These are phyloP conservation scores for Drosophila pseudotakahashii DNA, from an alignment of 2,888 invertebrate species.

Conservation along the genomic window DNA sequence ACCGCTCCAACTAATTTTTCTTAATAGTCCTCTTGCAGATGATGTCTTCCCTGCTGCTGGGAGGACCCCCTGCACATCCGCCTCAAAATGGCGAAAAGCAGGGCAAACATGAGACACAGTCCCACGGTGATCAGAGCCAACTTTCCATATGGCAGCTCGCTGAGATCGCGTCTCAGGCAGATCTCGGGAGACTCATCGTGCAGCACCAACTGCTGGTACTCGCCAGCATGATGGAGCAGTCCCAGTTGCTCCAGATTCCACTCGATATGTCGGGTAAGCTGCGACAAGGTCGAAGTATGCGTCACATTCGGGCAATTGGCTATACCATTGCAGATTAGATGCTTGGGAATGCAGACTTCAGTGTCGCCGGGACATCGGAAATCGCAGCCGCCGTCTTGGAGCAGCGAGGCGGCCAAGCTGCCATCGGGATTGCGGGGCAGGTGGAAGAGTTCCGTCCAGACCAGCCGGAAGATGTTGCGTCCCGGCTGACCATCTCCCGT, in stretches of 20 bases:
- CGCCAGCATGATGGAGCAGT: constrained; percentile 84
- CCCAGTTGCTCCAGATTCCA: constrained; percentile 87
- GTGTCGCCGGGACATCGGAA: constrained; percentile 94
- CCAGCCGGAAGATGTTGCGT: constrained; percentile 93
- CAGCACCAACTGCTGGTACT: constrained; percentile 85
- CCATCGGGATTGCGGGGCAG: constrained; percentile 93
- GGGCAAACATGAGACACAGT: constrained; percentile 79
- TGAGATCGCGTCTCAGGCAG: constrained; percentile 86
- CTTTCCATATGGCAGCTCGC: constrained; percentile 82
- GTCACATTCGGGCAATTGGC: constrained; percentile 93
- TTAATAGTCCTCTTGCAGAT: constrained; percentile 71
- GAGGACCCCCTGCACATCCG: constrained; percentile 80
- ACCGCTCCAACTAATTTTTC: constrained; percentile 15
- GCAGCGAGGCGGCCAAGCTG: constrained; percentile 90
- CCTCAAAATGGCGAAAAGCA: constrained; percentile 82
- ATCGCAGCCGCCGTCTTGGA: constrained; percentile 91
- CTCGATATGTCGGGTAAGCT: constrained; percentile 86
- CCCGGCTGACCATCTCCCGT: constrained; percentile 92
- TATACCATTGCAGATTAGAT: constrained; percentile 94
- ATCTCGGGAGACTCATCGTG: constrained; percentile 92
- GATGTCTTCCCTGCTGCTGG: constrained; percentile 61
- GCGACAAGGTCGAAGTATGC: constrained; percentile 83
- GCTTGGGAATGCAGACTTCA: constrained; percentile 92
- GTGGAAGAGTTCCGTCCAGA: constrained; percentile 95
- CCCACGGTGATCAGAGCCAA: constrained; percentile 81